Base-by-base conservation (phyloP, 2,113 vertebrate species). In the Symphodus melops region DNA sequence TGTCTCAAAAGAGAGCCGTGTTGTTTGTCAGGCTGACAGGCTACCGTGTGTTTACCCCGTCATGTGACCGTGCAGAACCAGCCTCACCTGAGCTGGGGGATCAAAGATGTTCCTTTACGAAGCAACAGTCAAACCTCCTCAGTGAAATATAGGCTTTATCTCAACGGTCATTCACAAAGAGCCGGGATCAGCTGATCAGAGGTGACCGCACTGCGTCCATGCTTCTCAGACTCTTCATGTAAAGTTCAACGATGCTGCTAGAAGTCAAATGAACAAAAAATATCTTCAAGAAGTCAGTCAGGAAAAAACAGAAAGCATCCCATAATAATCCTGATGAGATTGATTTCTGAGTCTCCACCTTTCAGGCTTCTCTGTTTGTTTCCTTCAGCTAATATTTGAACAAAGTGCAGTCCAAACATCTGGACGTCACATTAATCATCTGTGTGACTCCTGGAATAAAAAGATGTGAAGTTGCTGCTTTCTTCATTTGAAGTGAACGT, bases 1-100 rank as follows among this genome's bases (percentile, higher is more conserved):
- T 0, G n/a, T 65, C 54, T 66, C 49, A 67, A 61, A 67, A 84
- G 84, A 72, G 2, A 72, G 1, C 39, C 1, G 17, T 74, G 84
- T 86, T 88, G 83, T 86, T 90, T 86, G 88, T 92, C 87, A 82
- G 86, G 55, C 81, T 9, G 42, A 8, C 61, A 82, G 56, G 77
- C 86, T 86, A 87, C 87, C 66, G 87, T 83, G 74, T 79, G 58
- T 75, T 85, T 64, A 77, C 74, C 44, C 62, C n/a, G n/a, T 74
- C 52, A 73, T 48, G 74, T 80, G 76, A 65, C 48, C 8, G 14
- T 28, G n/a, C 16, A n/a, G 39, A 56, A 58, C n/a, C 4, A 10
- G 7, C 14, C 8, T 49, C 28, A 66, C 69, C 36, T 16, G 9
- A 46, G 25, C 2, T 57, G 48, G 62, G 48, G 62, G 28, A 33